Percentiles rank a stretch among this genome's conserved stretches.
Conservation (phyloP, 2,797 vertebrate genomes). For the Podargus strigoides region DNA sequence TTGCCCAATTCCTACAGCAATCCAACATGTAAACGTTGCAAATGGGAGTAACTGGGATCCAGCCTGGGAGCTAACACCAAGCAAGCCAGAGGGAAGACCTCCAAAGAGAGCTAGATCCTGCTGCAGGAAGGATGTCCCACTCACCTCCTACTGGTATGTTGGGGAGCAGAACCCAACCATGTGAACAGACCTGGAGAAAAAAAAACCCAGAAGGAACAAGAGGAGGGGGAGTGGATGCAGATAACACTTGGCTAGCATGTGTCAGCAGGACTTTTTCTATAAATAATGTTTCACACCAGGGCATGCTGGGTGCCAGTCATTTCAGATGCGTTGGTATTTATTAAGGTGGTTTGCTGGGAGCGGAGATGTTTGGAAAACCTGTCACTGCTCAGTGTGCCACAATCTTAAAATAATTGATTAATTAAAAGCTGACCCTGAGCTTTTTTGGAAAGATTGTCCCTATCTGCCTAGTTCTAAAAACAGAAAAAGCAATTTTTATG, state of each 20-base stretch:
- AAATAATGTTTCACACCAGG: neutral
- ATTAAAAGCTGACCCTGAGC: conserved; percentile 42
- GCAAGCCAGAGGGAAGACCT: neutral
- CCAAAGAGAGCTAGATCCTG: neutral
- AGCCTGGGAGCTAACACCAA: neutral
- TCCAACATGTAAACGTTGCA: neutral
- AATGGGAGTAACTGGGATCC: neutral
- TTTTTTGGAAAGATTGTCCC: neutral
- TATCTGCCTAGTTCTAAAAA: neutral
- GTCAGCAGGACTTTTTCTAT: neutral
- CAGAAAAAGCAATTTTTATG: neutral
- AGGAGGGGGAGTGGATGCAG: neutral
- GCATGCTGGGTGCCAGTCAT: neutral
- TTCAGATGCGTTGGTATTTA: neutral
- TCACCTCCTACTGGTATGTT: neutral
- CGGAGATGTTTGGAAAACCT: neutral
- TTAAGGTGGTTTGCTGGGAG: neutral
- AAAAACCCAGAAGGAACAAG: neutral
- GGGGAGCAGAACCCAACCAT: neutral
- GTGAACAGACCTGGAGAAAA: neutral
- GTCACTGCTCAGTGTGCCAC: neutral
- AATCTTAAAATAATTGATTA: neutral
- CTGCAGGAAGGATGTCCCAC: neutral
- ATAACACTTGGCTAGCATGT: neutral
- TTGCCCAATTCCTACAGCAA: neutral